Base-by-base conservation (phyloP, 2,888 invertebrate genomes). In the Drosophila mulleri region DNA sequence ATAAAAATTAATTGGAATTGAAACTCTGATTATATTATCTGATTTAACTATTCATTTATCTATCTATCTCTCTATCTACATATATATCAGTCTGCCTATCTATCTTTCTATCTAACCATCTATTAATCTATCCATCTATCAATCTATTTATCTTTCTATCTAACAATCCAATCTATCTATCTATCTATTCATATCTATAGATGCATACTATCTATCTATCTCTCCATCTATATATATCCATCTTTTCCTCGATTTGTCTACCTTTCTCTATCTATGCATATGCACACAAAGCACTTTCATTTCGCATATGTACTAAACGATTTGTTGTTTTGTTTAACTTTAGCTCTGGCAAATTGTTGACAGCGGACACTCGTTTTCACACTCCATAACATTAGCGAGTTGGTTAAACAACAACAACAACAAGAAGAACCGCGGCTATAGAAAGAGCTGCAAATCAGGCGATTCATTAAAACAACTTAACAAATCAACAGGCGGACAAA, bases 401-500 rank as follows among this genome's bases (percentile, higher is more conserved):
- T 83, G 67, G 72, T 68, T 70, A 71, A 88, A 80, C 64, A 83
- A 80, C 66, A 82, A 45, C 45, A 88, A 80, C 77, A 82, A 3
- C 32, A 11, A 32, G 9, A 9, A 3, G 3, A 11, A 0, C 39
- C 9, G 6, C n/a, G 7, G 20, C 53, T 3, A 8, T 12, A 11
- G 53, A 37, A 53, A 53, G 53, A 52, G 53, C 35, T 52, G 16
- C 53, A 54, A 86, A 80, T 78, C 72, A 47, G 35, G 53, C 69
- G 65, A 53, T 50, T 80, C 77, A 81, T 88, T 86, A 72, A 76
- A 81, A 61, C 74, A 75, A 71, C 58, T 68, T 64, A 75, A 75
- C 72, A 84, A 82, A 78, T 77, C 86, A 88, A 72, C 86, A 85
- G 83, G 79, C 83, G 57, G 56, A 59, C 74, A 39, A 63, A 68